Conservation (phyloP, 2,888 invertebrate species). For the Oxyscelio sp. region DNA sequence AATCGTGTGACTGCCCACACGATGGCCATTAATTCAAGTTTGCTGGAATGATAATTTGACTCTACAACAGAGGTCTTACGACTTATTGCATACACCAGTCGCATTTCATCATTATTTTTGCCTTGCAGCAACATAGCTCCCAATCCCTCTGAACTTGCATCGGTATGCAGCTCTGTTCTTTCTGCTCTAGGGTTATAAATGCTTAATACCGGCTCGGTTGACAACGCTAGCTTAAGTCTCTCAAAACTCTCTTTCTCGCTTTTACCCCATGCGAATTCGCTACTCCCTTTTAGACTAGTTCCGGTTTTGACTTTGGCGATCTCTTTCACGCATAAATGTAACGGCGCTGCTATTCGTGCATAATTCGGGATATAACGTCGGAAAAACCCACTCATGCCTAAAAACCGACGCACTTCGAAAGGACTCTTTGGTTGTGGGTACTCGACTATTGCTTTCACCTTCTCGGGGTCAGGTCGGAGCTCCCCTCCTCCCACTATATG, state of each 20-base stretch:
- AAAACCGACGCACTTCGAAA: slow-evolving; percentile 21
- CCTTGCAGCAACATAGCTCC: slow-evolving; percentile 36
- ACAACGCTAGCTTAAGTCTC: background rate
- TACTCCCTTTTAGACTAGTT: background rate
- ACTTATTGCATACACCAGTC: slow-evolving; percentile 76
- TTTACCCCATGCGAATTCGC: slow-evolving; percentile 7
- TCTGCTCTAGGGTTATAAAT: slow-evolving; percentile 9
- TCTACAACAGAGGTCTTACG: background rate
- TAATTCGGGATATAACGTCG: background rate
- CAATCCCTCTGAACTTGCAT: slow-evolving; percentile 16
- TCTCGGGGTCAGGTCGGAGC: slow-evolving; percentile 11
- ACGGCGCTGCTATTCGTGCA: slow-evolving; percentile 11
- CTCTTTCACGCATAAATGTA: background rate
- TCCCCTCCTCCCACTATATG: background rate
- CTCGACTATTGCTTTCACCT: slow-evolving; percentile 10
- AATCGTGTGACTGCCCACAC: slow-evolving; percentile 64
- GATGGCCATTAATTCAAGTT: slow-evolving; percentile 25
- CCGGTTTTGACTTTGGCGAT: slow-evolving; percentile 23
- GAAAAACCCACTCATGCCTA: slow-evolving; percentile 36
- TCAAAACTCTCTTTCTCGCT: background rate
- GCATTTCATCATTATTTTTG: slow-evolving; percentile 49
- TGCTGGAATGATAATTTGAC: slow-evolving; percentile 31
- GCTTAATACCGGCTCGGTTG: slow-evolving; percentile 1
- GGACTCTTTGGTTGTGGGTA: slow-evolving; percentile 7
- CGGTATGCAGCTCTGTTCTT: slow-evolving; percentile 30